Evolutionary conservation across 2,113 vertebrate species (phyloP).

Genomic region (Hippocampus barbouri): DNA sequence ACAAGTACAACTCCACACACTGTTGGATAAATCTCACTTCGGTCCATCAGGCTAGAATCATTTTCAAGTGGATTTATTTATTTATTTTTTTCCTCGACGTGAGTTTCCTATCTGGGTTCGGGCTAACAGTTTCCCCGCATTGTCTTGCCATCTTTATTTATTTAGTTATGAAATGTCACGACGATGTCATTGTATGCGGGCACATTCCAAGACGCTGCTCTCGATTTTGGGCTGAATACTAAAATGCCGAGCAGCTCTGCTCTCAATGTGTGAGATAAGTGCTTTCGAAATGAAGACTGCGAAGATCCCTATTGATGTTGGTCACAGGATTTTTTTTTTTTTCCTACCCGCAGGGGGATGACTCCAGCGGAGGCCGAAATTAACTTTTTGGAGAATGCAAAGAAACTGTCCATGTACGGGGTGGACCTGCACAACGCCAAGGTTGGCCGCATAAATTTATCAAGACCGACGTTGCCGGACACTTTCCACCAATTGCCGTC

Average conservation of each 20-base stretch:
- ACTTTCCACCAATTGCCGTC: background rate
- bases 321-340: slow-evolving; percentile 19
- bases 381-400: slow-evolving; percentile 96
- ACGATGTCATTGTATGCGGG: slow-evolving; percentile 14
- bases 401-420: slow-evolving; percentile 98
- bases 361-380: slow-evolving; percentile 96
- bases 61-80: background rate
- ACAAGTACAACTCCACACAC: slow-evolving; percentile 75
- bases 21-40: slow-evolving; percentile 14
- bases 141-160: too few species aligned
- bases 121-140: too few species aligned
- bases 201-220: slow-evolving; percentile 6
- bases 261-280: slow-evolving; percentile 15
- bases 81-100: background rate
- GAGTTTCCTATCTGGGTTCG: background rate
- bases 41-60: background rate
- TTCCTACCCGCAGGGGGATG: slow-evolving; percentile 80
- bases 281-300: slow-evolving; percentile 23
- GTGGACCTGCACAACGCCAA: slow-evolving; percentile 98
- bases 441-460: slow-evolving; percentile 66
- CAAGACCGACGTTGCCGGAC: background rate
- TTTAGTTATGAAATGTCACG: background rate
- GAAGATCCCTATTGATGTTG: slow-evolving; percentile 25
- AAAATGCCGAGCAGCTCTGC: background rate
- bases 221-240: slow-evolving; percentile 17